A percentile compares a stretch with the other conserved stretches of the same genome.
phyloP scores from a whole-genome alignment of 2,797 vertebrate genomes.

The Micromesistius poutassou region DNA sequence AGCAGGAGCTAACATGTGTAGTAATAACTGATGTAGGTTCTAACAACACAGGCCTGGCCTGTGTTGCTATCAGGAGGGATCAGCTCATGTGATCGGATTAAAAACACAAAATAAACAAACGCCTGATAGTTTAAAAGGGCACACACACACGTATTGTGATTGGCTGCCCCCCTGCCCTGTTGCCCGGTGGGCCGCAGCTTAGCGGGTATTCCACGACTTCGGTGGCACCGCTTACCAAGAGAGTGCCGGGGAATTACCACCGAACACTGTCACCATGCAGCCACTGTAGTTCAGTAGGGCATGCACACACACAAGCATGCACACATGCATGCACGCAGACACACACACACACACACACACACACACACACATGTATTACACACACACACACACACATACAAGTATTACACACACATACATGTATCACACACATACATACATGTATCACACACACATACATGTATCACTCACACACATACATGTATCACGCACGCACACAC shows the following conservation, averaged over 20 bases:
- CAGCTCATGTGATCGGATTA: not conserved
- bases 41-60: not conserved
- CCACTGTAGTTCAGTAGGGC: constrained; percentile 55
- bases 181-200: constrained; percentile 42
- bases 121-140: not conserved
- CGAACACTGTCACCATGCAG: constrained; percentile 63
- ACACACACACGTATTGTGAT: not conserved
- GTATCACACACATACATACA: too few species aligned
- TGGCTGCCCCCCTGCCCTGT: not conserved
- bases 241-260: constrained; percentile 66
- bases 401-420: too few species aligned
- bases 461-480: too few species aligned
- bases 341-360: not conserved
- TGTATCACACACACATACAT: too few species aligned
- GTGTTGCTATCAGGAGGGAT: not conserved
- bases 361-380: not conserved
- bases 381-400: too few species aligned
- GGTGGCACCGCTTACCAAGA: constrained; percentile 56
- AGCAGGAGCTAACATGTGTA: too few species aligned
- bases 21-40: not conserved
- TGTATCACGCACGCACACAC: too few species aligned
- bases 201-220: constrained; percentile 64
- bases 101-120: not conserved
- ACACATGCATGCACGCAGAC: too few species aligned
- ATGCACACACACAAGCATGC: too few species aligned